phyloP scores from a whole-genome alignment of 1,140 invertebrate genomes.

The Pentalonia nigronervosa region DNA sequence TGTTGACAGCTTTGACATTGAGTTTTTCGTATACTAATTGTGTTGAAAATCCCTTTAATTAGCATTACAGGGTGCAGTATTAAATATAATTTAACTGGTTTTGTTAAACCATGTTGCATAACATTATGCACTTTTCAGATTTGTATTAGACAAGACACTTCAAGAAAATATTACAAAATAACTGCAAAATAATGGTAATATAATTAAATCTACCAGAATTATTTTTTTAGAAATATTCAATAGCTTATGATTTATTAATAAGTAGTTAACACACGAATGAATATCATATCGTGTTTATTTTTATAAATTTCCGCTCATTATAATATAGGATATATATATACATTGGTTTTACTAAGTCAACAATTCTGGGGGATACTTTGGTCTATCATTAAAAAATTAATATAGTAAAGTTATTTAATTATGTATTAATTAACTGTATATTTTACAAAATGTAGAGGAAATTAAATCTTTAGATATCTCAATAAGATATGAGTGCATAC shows the following conservation, averaged over 20 bases:
- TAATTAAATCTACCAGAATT: neutral
- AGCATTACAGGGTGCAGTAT: neutral
- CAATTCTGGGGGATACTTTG: neutral
- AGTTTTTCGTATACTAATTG: neutral
- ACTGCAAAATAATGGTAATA: slow-evolving; percentile 13
- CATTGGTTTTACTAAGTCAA: neutral
- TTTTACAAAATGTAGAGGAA: neutral
- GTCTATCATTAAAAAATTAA: neutral
- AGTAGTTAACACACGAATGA: neutral
- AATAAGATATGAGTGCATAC: neutral
- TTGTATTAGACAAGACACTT: neutral
- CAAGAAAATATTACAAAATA: neutral
- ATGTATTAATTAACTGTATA: neutral
- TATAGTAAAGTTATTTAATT: neutral
- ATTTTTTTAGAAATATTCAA: neutral
- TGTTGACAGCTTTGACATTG: neutral
- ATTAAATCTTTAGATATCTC: neutral
- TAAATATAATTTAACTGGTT: neutral
- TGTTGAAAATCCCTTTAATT: neutral
- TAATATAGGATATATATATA: neutral
- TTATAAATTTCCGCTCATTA: neutral
- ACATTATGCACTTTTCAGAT: neutral
- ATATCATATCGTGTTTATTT: neutral
- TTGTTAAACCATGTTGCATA: neutral
- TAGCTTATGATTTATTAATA: neutral